Conservation (phyloP, 2,797 vertebrate genomes). For the Rallus crepitans region DNA sequence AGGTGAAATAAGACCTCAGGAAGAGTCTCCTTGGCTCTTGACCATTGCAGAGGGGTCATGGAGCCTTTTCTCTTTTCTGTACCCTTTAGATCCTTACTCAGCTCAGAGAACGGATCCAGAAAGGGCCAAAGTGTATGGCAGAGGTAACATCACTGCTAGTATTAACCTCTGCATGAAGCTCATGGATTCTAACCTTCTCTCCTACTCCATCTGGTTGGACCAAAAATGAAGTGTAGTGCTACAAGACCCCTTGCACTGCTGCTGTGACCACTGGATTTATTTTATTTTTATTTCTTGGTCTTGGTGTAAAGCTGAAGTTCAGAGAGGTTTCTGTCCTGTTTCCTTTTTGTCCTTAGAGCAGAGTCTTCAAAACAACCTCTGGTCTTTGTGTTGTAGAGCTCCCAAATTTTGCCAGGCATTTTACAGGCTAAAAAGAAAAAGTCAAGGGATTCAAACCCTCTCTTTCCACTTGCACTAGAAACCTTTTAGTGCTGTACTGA, state of each 20-base stretch:
- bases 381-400: background rate
- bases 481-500: background rate
- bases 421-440: background rate
- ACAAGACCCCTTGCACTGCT: background rate
- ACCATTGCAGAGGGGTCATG: background rate
- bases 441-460: background rate
- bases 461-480: background rate
- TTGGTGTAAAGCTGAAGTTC: background rate
- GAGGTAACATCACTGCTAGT: background rate
- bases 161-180: background rate
- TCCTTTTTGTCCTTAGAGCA: background rate
- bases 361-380: background rate
- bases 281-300: background rate
- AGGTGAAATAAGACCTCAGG: background rate
- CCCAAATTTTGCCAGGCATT: background rate
- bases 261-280: background rate
- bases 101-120: background rate
- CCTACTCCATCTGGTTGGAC: background rate
- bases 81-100: background rate
- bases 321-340: background rate
- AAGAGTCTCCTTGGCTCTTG: background rate
- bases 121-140: background rate
- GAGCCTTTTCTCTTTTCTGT: background rate
- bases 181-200: background rate
- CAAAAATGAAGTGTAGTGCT: background rate